phyloP scores from a whole-genome alignment of 2,797 vertebrate genomes.

The Halcyon chelicuti region DNA sequence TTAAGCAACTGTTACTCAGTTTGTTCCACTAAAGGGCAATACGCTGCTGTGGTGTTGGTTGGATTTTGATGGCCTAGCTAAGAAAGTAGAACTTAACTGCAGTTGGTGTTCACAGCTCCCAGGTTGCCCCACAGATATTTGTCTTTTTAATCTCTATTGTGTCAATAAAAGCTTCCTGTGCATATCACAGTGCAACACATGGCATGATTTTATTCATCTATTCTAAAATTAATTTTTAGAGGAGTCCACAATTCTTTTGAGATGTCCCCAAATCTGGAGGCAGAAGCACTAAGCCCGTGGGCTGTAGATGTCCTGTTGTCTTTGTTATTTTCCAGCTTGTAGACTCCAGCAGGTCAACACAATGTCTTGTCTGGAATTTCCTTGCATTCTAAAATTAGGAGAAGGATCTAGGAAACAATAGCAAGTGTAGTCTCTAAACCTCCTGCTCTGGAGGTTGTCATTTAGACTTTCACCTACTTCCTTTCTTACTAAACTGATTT shows the following conservation, averaged over 20 bases:
- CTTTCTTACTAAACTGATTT: not conserved
- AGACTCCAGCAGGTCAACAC: not conserved
- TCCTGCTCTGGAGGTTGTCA: slow-evolving; percentile 1
- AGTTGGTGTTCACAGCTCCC: not conserved
- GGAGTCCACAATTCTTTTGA: not conserved
- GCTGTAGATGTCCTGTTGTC: not conserved
- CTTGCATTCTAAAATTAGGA: slow-evolving; percentile 56
- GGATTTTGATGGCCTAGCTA: not conserved
- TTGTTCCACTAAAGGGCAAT: not conserved
- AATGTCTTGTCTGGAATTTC: slow-evolving; percentile 54
- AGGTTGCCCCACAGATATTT: not conserved
- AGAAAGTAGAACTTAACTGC: no score
- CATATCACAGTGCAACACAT: not conserved
- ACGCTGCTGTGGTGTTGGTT: not conserved
- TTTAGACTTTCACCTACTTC: slow-evolving; percentile 54
- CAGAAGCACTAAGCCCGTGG: not conserved
- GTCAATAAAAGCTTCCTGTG: rapidly evolving
- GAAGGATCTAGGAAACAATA: slow-evolving; percentile 42
- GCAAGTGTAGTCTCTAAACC: not conserved
- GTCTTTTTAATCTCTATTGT: not conserved
- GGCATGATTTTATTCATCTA: not conserved
- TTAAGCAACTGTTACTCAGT: not conserved
- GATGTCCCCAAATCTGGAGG: not conserved
- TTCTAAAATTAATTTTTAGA: not conserved
- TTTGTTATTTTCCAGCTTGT: not conserved